phyloP scores from a whole-genome alignment of 2,113 vertebrate genomes.

The Atlantisia rogersi region DNA sequence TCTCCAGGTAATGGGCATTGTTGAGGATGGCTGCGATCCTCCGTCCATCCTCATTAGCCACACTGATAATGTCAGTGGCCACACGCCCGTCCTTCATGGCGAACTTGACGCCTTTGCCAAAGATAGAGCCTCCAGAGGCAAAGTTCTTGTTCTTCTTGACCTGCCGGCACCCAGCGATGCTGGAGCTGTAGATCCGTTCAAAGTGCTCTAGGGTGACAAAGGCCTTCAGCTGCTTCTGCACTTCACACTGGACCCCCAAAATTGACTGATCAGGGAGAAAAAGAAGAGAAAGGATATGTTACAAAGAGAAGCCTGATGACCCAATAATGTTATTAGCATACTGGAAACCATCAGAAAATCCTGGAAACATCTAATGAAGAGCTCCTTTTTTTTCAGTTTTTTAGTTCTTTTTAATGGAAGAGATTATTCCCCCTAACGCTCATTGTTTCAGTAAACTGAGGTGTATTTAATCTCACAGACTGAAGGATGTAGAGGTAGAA shows the following conservation, averaged over 20 bases:
- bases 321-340: background rate
- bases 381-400: background rate
- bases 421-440: background rate
- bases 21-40: slow-evolving; percentile 92
- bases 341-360: background rate
- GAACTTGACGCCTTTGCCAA: slow-evolving; percentile 94
- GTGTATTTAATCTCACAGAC: background rate
- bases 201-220: slow-evolving; percentile 96
- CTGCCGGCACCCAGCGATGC: slow-evolving; percentile 86
- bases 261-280: slow-evolving; percentile 80
- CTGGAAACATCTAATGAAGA: background rate
- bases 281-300: background rate
- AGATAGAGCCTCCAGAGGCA: slow-evolving; percentile 88
- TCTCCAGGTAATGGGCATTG: slow-evolving; percentile 89
- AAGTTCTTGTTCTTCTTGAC: slow-evolving; percentile 82
- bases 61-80: slow-evolving; percentile 92
- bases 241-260: slow-evolving; percentile 95
- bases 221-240: slow-evolving; percentile 96
- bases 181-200: slow-evolving; percentile 87
- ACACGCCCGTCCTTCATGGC: slow-evolving; percentile 90
- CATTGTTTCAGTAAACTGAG: background rate
- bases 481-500: background rate
- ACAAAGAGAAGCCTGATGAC: background rate
- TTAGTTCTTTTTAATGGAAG: background rate
- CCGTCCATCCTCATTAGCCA: slow-evolving; percentile 93